Percentiles rank a stretch among this genome's conserved stretches.
Evolutionary conservation across 2,113 vertebrate species (phyloP).

Genomic region (Salvelinus alpinus): DNA sequence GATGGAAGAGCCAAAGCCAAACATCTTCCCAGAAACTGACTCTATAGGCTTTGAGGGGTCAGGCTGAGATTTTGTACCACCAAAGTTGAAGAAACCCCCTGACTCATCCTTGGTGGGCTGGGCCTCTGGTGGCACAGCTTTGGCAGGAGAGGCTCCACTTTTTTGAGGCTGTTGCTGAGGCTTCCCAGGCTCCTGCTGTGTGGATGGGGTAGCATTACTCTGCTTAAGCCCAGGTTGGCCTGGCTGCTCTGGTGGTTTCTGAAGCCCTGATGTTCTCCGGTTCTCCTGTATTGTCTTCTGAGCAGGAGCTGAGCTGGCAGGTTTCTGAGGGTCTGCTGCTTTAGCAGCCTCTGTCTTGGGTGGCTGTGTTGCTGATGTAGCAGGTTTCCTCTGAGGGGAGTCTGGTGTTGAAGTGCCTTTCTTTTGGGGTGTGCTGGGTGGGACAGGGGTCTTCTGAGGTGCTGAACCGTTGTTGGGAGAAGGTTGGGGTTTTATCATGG

Average conservation of each 20-base stretch:
- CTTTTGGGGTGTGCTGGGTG: conserved; percentile 14
- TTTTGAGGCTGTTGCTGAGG: conserved; percentile 57
- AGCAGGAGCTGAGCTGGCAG: conserved; percentile 18
- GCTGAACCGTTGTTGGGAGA: conserved; percentile 51
- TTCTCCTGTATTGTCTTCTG: conserved; percentile 54
- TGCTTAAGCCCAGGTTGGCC: conserved; percentile 44
- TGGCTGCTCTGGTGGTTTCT: conserved; percentile 44
- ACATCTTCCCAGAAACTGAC: conserved; percentile 81
- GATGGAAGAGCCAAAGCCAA: conserved; percentile 52
- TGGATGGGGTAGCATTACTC: conserved; percentile 42
- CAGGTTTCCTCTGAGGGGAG: conserved; percentile 47
- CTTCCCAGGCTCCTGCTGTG: no score
- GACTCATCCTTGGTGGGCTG: conserved; percentile 7
- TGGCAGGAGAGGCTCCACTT: no score
- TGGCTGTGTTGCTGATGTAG: conserved; percentile 27
- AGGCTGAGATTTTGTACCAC: conserved; percentile 73
- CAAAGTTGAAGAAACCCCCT: conserved; percentile 77
- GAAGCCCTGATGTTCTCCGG: conserved; percentile 26
- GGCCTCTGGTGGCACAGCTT: no score
- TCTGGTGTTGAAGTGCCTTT: conserved; percentile 47
- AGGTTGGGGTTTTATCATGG: conserved; percentile 52
- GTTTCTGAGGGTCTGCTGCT: conserved; percentile 58
- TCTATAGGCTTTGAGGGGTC: conserved; percentile 74
- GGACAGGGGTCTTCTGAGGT: conserved; percentile 47
- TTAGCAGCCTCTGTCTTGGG: conserved; percentile 51